Percentiles rank a stretch among this genome's conserved stretches.
Conservation (phyloP, 2,888 invertebrate genomes). For the Macrophya annulata region DNA sequence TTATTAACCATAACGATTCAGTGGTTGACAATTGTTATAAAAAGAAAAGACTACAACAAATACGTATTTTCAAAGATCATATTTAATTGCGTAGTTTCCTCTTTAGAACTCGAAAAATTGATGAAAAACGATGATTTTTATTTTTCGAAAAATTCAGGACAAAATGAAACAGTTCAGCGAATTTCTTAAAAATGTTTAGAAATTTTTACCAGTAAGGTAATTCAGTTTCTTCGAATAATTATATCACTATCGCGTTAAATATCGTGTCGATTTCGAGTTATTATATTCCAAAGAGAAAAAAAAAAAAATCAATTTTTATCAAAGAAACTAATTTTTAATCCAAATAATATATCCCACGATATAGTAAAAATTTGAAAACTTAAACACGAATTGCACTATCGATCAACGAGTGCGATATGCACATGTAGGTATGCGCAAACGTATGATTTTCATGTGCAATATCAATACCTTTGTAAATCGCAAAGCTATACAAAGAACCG, state of each 20-base stretch:
- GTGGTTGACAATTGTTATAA: no score
- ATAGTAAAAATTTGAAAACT: neutral
- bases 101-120: neutral
- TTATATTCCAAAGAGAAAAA: no score
- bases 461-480: neutral
- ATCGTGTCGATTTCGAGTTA: slow-evolving; percentile 10
- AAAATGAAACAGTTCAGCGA: neutral
- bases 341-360: neutral
- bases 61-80: neutral
- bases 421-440: neutral
- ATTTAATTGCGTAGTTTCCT: no score
- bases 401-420: neutral
- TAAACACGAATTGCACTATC: neutral
- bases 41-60: no score
- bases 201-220: neutral
- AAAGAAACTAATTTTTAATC: neutral
- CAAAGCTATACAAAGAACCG: neutral
- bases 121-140: neutral
- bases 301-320: neutral
- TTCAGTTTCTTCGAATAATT: neutral
- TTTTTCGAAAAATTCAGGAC: neutral
- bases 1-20: neutral
- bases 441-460: neutral
- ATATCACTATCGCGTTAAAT: neutral
- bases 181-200: neutral